phyloP scores from a whole-genome alignment of 2,888 invertebrate genomes.

The Tryphoninae sp. region DNA sequence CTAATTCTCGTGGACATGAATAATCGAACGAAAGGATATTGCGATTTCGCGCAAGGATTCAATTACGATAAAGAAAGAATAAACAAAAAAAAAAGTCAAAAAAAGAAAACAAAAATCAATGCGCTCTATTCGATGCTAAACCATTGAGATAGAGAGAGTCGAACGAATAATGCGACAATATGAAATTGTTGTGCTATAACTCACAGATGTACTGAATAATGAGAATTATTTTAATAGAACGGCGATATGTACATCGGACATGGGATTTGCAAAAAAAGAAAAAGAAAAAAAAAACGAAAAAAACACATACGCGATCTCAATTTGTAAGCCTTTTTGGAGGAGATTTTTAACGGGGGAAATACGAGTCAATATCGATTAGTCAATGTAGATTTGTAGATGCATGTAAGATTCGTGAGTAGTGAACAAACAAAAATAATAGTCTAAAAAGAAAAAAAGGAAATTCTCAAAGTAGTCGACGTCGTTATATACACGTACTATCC shows the following conservation, averaged over 20 bases:
- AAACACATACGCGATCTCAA: slow-evolving; percentile 40
- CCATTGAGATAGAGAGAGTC: slow-evolving; percentile 12
- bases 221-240: slow-evolving; percentile 59
- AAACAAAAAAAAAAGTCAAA: not conserved
- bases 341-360: slow-evolving; percentile 59
- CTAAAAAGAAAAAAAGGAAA: slow-evolving; percentile 4
- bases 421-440: slow-evolving; percentile 11
- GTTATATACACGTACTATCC: slow-evolving; percentile 47
- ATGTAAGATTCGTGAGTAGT: slow-evolving; percentile 9
- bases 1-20: not conserved
- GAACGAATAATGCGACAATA: slow-evolving; percentile 21
- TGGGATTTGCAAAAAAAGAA: not conserved
- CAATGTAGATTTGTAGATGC: slow-evolving; percentile 65
- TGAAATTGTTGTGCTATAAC: slow-evolving; percentile 28
- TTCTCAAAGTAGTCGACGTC: slow-evolving; percentile 34
- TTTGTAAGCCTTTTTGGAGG: slow-evolving; percentile 63
- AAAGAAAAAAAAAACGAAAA: too few species aligned
- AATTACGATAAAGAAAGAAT: slow-evolving; percentile 32
- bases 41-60: not conserved
- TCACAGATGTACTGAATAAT: slow-evolving; percentile 35
- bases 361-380: slow-evolving; percentile 68
- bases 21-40: slow-evolving; percentile 13
- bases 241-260: slow-evolving; percentile 6
- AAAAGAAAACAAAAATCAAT: not conserved
- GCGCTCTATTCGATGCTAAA: slow-evolving; percentile 6